Base-by-base conservation (phyloP, 2,888 invertebrate species). In the Heliconius cydno region DNA sequence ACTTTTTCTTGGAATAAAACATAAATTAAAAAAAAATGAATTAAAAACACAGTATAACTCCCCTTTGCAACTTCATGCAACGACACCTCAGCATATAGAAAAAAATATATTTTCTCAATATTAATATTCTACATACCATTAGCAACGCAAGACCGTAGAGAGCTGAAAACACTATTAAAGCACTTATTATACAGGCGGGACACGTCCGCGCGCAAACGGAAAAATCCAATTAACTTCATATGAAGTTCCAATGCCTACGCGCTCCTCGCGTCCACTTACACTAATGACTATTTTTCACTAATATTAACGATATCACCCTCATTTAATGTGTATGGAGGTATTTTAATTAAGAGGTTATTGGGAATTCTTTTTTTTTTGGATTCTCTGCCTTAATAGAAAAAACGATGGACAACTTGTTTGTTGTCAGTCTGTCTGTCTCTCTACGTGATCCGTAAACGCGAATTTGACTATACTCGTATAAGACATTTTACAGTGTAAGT, bases 191-290 rank as follows among this genome's bases (percentile, higher is more conserved):
- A 91, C 92, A 92, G 88, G 88, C 90, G 86, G 89, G 88, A 88
- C 91, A 91, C 93, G 91, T 91, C 87, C 89, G 86, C 90, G 90
- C 87, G 90, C 90, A 92, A 92, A 93, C 91, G 93, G 92, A 93
- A 93, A 93, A 94, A 94, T 93, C 93, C 93, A 94, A 94, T 94
- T 93, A 93, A 93, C 90, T 93, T 88, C 92, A 91, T 91, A 90
- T 90, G 92, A 90, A 90, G 91, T 88, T 88, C 89, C 88, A 87
- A 84, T 87, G 86, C 90, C 88, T 87, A 87, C 87, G 86, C 88
- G 86, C 86, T 85, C 85, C 84, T 84, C 85, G 86, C 85, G 84
- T 85, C 87, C 89, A 88, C 90, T 90, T 89, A 86, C 87, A 88
- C 89, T 90, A 91, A 91, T 89, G 88, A 90, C 90, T 90, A 91